Base-by-base conservation (phyloP, 2,113 vertebrate species). In the Camelus dromedarius region DNA sequence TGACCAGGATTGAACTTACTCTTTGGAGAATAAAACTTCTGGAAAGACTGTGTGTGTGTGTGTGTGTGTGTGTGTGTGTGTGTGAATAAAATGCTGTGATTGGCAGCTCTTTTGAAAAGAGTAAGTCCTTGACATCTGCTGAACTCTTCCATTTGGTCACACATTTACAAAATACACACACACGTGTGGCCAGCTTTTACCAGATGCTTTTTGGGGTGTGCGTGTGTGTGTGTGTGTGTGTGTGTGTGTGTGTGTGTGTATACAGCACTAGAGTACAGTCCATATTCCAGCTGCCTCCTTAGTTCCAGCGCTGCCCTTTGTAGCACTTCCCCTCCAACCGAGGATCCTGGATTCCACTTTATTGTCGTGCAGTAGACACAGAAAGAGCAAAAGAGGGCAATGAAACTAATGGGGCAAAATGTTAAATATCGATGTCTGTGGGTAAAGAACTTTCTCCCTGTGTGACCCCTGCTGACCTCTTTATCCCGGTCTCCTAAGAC, bases 31-130 rank as follows among this genome's bases (percentile, higher is more conserved):
- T 82, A 70, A 82, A 94, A 52, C 81, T 93, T 16, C 92, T 48
- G 4, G 54, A n/a, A 35, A 3, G 62, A 2, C 50, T 35, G n/a
- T 76, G 91, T 83, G 81, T 79, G 69, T 66, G 75, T 64, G 42
- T 70, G 80, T 80, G 67, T 90, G 52, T 76, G 64, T 72, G 75
- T 79, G 54, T 46, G 19, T 60, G 3, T 28, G 58, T 38, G 38
- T n/a, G 15, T 35, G 80, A 62, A 80, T 82, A 62, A 75, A 81
- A 69, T 94, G 50, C 35, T 18, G 5, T 96, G 93, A 94, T 56
- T 96, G 94, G 66, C 96, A 96, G 38, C 84, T 91, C 42, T 75
- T 16, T 89, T 96, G 84, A 95, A 95, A 91, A 86, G 28, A 88
- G 32, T 70, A 69, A 58, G 66, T 92, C 66, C 46, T 89, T 96